A percentile compares a stretch with the other conserved stretches of the same genome.
phyloP scores from a whole-genome alignment of 1,140 invertebrate genomes.

The Apis florea region DNA sequence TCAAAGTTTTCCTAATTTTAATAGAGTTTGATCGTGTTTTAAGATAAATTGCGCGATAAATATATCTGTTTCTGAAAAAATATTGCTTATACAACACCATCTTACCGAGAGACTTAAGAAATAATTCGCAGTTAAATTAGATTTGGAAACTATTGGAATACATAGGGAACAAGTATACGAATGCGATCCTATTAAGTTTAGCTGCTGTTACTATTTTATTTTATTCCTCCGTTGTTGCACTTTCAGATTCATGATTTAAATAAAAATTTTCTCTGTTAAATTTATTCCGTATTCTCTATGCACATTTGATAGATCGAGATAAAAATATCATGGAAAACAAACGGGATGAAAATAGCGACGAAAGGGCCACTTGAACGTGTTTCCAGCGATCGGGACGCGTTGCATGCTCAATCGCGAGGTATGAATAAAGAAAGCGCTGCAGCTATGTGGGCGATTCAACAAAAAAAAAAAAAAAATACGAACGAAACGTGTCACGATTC shows the following conservation, averaged over 20 bases:
- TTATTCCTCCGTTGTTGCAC: too few species aligned
- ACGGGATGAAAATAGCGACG: background rate
- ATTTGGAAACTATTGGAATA: too few species aligned
- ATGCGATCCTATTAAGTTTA: too few species aligned
- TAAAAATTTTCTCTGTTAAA: background rate
- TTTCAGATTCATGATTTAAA: background rate
- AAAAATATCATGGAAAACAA: conserved; percentile 15
- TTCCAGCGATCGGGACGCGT: background rate
- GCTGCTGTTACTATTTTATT: background rate
- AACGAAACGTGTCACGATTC: conserved; percentile 3
- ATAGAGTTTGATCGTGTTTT: too few species aligned
- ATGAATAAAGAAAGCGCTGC: background rate
- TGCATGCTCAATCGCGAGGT: background rate
- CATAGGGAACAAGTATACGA: too few species aligned
- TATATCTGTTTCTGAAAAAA: too few species aligned
- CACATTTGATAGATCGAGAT: too few species aligned
- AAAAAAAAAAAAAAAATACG: background rate
- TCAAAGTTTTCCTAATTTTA: too few species aligned
- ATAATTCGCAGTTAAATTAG: too few species aligned
- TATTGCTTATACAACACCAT: too few species aligned
- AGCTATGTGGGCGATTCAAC: background rate
- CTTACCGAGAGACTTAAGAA: too few species aligned
- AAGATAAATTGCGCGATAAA: too few species aligned
- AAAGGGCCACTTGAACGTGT: background rate
- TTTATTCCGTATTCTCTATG: background rate